Evolutionary conservation across 2,113 vertebrate species (phyloP).

Genomic region (Salminus brasiliensis): DNA sequence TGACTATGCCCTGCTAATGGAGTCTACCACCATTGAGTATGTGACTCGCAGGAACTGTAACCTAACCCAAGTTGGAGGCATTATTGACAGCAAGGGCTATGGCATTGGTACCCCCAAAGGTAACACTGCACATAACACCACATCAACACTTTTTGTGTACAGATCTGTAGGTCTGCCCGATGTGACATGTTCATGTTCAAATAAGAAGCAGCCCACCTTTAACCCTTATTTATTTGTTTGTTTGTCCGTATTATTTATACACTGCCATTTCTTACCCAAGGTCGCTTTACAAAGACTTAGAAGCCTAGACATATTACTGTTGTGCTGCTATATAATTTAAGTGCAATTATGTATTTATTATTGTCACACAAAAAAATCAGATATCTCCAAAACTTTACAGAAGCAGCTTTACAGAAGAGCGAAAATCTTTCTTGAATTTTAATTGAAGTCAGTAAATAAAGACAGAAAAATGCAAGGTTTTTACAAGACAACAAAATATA

Average conservation of each 20-base stretch:
- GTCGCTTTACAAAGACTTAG: too few relatives aligned
- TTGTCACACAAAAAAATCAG: background rate
- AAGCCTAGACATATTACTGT: background rate
- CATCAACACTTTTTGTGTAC: background rate
- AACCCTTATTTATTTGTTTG: too few relatives aligned
- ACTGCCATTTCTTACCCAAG: too few relatives aligned
- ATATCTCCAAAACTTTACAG: too few relatives aligned
- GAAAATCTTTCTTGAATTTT: too few relatives aligned
- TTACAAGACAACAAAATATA: too few relatives aligned
- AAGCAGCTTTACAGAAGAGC: too few relatives aligned
- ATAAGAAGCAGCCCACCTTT: too few relatives aligned
- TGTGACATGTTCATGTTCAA: too few relatives aligned
- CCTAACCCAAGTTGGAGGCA: constrained; percentile 93
- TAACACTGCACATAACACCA: constrained; percentile 63
- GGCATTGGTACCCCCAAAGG: constrained; percentile 98
- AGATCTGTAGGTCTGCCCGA: background rate
- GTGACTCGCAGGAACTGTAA: constrained; percentile 96
- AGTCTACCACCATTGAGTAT: constrained; percentile 96
- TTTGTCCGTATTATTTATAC: too few relatives aligned
- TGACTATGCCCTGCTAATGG: constrained; percentile 95
- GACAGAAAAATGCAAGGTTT: too few relatives aligned
- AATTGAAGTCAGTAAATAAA: too few relatives aligned
- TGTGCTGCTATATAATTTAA: background rate
- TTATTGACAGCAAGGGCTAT: constrained; percentile 97
- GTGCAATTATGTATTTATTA: background rate